phyloP scores from a whole-genome alignment of 2,113 vertebrate genomes.

The Girardinichthys multiradiatus region DNA sequence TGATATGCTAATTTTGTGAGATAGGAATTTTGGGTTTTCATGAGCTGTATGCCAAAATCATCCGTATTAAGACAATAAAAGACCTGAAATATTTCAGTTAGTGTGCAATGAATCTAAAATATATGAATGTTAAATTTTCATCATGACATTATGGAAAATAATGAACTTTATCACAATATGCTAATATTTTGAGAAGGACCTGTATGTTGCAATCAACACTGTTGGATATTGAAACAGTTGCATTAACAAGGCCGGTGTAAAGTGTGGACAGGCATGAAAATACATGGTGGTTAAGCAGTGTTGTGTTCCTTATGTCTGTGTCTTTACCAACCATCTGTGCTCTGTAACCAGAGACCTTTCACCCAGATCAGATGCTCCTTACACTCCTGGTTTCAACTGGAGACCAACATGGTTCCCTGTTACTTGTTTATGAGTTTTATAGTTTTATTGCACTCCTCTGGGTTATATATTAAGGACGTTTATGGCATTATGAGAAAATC shows the following conservation, averaged over 20 bases:
- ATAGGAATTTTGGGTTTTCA: no score
- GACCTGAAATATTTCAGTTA: no score
- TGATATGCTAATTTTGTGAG: no score
- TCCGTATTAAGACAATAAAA: no score
- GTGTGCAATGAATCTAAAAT: no score
- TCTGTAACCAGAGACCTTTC: constrained; percentile 30
- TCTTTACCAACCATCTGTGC: constrained; percentile 42
- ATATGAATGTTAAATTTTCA: no score
- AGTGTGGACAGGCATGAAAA: no score
- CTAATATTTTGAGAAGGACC: no score
- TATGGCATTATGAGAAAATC: neutral
- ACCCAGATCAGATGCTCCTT: neutral
- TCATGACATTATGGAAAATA: no score
- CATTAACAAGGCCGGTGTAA: neutral
- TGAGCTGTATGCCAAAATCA: no score
- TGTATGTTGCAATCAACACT: neutral
- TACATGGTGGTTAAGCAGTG: no score
- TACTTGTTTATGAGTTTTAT: neutral
- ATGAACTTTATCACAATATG: no score
- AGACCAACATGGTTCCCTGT: neutral
- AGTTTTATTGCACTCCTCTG: neutral
- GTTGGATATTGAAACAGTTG: neutral
- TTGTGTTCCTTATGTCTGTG: neutral
- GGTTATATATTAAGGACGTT: neutral
- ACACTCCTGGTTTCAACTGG: constrained; percentile 12